A percentile compares a stretch with the other conserved stretches of the same genome.
These are phyloP conservation scores for Temnothorax curvispinosus DNA, from an alignment of 1,140 invertebrate species.

Conservation along the genomic window DNA sequence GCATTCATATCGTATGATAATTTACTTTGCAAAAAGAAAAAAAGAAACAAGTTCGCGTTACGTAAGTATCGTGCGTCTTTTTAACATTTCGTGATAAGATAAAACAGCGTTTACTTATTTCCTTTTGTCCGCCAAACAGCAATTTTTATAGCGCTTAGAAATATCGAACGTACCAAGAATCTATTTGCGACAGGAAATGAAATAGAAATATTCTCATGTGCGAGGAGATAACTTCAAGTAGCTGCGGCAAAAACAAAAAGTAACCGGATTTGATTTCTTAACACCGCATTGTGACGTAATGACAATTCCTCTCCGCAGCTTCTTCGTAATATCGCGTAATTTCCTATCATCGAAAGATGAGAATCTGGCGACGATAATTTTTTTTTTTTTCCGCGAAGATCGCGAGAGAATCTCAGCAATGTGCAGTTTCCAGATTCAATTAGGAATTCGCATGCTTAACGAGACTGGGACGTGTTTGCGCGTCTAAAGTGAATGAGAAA, in stretches of 20 bases:
- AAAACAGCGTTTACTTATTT: not conserved
- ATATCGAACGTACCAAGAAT: not conserved
- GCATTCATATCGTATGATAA: not conserved
- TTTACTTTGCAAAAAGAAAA: constrained; percentile 29
- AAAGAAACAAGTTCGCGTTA: constrained; percentile 32
- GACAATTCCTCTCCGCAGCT: not conserved
- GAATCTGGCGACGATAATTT: not conserved
- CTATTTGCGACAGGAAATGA: not conserved
- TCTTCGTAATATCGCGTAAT: not conserved
- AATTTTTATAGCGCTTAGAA: not conserved
- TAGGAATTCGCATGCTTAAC: not conserved
- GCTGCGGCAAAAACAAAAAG: not conserved
- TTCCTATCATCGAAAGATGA: not conserved
- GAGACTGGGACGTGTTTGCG: constrained; percentile 10
- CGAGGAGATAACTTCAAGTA: not conserved
- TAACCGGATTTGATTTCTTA: constrained; percentile 2
- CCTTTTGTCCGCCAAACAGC: not conserved
- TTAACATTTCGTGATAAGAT: constrained; percentile 35
- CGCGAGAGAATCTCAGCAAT: not conserved
- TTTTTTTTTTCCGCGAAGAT: not conserved
- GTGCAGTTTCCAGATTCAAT: not conserved
- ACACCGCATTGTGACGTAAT: not conserved
- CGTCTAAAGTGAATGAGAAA: not conserved
- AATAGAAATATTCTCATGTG: not conserved
- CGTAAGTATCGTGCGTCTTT: constrained; percentile 17